phyloP scores from a whole-genome alignment of 92 coral and sea anemone species.

The Epizoanthus stellaris region DNA sequence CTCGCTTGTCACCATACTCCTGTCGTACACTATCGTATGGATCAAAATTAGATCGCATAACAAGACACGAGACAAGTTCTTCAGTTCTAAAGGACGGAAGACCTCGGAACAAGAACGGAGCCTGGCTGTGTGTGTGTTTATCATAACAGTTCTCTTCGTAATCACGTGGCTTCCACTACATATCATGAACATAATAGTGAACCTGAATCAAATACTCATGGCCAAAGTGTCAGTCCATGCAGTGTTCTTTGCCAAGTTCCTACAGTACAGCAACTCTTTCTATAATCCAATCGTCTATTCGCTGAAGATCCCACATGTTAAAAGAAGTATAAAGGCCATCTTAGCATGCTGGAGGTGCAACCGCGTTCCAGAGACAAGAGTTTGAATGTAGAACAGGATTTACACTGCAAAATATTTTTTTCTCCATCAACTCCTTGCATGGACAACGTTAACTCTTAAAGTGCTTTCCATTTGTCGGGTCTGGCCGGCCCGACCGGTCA shows the following conservation, averaged over 20 bases:
- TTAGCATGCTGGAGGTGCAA: conserved; percentile 1
- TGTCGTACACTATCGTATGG: conserved; percentile 30
- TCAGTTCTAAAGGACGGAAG: conserved; percentile 4
- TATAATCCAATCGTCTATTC: conserved; percentile 38
- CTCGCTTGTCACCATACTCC: conserved; percentile 20
- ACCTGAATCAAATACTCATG: not conserved
- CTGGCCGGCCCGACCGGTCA: no score
- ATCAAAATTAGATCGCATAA: conserved; percentile 25
- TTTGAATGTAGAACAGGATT: not conserved
- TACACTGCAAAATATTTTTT: not conserved
- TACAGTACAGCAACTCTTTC: conserved; percentile 39
- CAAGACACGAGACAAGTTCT: not conserved
- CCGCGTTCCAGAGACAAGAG: conserved; percentile 43
- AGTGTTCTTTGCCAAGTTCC: conserved; percentile 38
- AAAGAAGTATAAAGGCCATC: conserved; percentile 13
- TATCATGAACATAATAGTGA: conserved; percentile 36
- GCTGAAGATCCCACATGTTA: conserved; percentile 31
- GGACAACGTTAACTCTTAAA: not conserved
- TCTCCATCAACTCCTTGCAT: not conserved
- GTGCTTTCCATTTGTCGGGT: no score
- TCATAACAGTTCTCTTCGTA: conserved; percentile 32
- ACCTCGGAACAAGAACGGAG: conserved; percentile 31
- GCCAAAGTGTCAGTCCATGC: conserved; percentile 10
- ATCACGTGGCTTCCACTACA: conserved; percentile 38
- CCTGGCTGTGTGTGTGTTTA: conserved; percentile 16